These are phyloP conservation scores for Idaea aversata DNA, from an alignment of 2,888 invertebrate genomes.

Conservation along the genomic window DNA sequence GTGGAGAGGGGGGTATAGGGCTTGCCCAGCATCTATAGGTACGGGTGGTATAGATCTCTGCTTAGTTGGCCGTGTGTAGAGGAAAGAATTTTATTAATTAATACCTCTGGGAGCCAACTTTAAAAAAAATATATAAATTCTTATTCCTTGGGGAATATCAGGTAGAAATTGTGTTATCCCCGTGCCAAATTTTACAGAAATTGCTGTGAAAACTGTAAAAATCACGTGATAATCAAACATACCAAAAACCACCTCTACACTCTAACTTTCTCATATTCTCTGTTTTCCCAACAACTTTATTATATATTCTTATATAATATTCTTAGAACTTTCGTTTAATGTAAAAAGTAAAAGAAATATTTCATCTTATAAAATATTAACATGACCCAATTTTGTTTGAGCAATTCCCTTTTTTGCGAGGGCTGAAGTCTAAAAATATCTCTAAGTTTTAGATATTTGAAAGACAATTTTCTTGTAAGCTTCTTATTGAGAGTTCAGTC, in stretches of 20 bases:
- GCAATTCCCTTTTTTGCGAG: not conserved
- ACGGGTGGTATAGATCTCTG: too few relatives aligned
- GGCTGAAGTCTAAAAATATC: not conserved
- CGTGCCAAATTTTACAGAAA: not conserved
- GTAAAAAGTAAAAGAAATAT: not conserved
- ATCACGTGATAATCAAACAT: not conserved
- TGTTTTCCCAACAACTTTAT: not conserved
- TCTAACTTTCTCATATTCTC: not conserved
- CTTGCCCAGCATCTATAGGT: too few relatives aligned
- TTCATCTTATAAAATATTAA: not conserved
- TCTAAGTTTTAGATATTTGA: not conserved
- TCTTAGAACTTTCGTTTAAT: not conserved
- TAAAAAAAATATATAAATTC: too few relatives aligned
- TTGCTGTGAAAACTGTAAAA: not conserved
- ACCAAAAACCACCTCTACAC: not conserved
- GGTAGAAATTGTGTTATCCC: too few relatives aligned
- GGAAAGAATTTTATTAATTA: too few relatives aligned
- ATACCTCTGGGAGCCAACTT: too few relatives aligned
- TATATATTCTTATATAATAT: not conserved
- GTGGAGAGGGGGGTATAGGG: too few relatives aligned
- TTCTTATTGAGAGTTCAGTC: not conserved
- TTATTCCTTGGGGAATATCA: too few relatives aligned
- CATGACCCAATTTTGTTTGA: not conserved
- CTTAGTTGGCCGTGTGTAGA: too few relatives aligned
- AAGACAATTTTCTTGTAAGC: slow-evolving; percentile 1